phyloP scores from a whole-genome alignment of 2,113 vertebrate species.

The Dicaeum eximium region DNA sequence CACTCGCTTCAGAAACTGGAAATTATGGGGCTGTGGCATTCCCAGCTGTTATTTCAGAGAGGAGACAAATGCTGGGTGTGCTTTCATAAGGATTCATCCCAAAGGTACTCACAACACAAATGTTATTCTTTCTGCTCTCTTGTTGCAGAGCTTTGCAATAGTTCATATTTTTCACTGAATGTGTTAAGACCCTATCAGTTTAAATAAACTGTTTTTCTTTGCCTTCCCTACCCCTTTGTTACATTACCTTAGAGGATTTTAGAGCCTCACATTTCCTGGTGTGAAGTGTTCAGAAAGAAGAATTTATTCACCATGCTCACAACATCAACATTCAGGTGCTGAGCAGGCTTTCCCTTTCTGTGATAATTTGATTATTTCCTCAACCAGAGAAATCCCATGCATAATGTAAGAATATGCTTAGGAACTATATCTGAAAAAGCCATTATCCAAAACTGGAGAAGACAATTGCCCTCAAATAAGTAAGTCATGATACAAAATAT shows the following conservation, averaged over 20 bases:
- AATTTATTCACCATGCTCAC: not conserved
- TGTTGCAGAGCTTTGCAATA: not conserved
- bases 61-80: not conserved
- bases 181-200: not conserved
- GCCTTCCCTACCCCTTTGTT: not conserved
- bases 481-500: not conserved
- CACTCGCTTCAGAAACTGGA: not conserved
- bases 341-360: not conserved
- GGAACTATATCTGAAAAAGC: not conserved
- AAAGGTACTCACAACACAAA: not conserved
- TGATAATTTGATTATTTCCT: constrained; percentile 22
- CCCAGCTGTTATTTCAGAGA: constrained; percentile 17
- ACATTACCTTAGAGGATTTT: not conserved
- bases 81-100: constrained; percentile 5
- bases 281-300: not conserved
- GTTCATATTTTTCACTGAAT: not conserved
- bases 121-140: constrained; percentile 14
- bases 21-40: not conserved
- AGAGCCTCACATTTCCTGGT: not conserved
- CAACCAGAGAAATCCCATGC: not conserved
- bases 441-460: not conserved
- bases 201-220: constrained; percentile 15
- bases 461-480: not conserved
- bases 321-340: not conserved
- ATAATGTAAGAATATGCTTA: not conserved